Evolutionary conservation across 2,888 invertebrate species (phyloP), one percentile per base, ranked within the genome.

Genomic region (Bimastos eiseni): DNA sequence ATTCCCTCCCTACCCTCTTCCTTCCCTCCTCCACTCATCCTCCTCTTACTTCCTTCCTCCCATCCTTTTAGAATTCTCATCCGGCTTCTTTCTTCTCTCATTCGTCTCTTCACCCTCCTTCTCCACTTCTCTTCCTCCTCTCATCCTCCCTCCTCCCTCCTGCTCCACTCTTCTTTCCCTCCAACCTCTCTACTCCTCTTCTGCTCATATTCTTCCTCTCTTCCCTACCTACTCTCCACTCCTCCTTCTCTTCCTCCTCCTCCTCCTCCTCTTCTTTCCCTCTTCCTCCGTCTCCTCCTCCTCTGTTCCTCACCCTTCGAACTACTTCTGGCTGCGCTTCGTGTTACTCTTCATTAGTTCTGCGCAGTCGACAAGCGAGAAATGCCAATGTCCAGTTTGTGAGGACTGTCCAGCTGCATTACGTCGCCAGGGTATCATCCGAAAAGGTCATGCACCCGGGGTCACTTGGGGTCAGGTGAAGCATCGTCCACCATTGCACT

Each of bases 301-400:
- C n/a, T 70, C 8, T 8, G 30, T 70, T n/a, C 70, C n/a, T n/a
- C n/a, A 70, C 11, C 70, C 70, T 70, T 13, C 70, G 70, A n/a
- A n/a, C 70, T 8, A n/a, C 70, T 8, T 70, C 70, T 70, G 70
- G 30, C 30, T n/a, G 70, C 70, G n/a, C n/a, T 70, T n/a, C 70
- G 30, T 70, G 70, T 70, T 70, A 70, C 70, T 70, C 70, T 70
- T 70, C 70, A 70, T 70, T 70, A 70, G 70, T n/a, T n/a, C n/a
- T 70, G 30, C 70, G 70, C 70, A 70, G 70, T n/a, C 30, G 70
- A 70, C 70, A 70, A n/a, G 70, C 70, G 70, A 70, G 30, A 70
- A 70, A 70, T 70, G n/a, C 70, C 70, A n/a, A n/a, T 70, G 70
- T n/a, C 70, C 70, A 70, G 70, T 11, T 70, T 70, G 70, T 70